Percentiles rank a stretch among this genome's conserved stretches.
Evolutionary conservation across 2,888 invertebrate species (phyloP).

Genomic region (Tetranychus piercei): DNA sequence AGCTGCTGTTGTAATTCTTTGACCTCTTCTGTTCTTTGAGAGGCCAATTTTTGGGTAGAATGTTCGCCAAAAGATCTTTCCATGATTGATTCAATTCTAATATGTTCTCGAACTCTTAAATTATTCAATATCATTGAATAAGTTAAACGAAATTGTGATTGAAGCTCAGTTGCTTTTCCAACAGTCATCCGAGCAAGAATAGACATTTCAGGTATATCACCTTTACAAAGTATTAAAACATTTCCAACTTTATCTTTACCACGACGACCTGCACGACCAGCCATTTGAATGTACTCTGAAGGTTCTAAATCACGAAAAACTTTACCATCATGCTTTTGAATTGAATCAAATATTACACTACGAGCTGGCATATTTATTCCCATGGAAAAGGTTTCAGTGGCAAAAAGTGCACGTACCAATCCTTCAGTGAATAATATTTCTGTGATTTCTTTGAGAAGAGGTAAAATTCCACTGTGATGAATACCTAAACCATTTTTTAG

Average conservation of each 20-base stretch:
- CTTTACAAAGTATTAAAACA: conserved; percentile 75
- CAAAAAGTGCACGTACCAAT: conserved; percentile 75
- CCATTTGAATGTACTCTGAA: conserved; percentile 97
- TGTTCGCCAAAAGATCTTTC: conserved; percentile 28
- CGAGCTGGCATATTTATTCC: conserved; percentile 99
- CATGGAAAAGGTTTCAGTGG: conserved; percentile 99
- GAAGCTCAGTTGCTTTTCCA: conserved; percentile 54
- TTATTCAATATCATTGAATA: conserved; percentile 84
- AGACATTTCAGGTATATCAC: conserved; percentile 49
- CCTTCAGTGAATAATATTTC: conserved; percentile 90
- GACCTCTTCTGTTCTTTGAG: background rate
- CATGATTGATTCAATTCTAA: conserved; percentile 30
- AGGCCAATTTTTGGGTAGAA: background rate
- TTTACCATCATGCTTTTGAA: conserved; percentile 73
- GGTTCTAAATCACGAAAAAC: conserved; percentile 56
- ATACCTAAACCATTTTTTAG: conserved; percentile 76
- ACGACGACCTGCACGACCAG: conserved; percentile 83
- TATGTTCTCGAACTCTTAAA: conserved; percentile 33
- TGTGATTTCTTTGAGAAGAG: conserved; percentile 95
- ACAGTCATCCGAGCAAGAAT: conserved; percentile 69
- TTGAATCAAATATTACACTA: conserved; percentile 86
- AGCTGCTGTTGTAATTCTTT: background rate
- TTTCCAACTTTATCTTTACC: conserved; percentile 83
- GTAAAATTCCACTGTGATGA: conserved; percentile 93
- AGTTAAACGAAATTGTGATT: conserved; percentile 84